Conservation (phyloP, 2,888 invertebrate genomes). For the Apotomis turbidana region DNA sequence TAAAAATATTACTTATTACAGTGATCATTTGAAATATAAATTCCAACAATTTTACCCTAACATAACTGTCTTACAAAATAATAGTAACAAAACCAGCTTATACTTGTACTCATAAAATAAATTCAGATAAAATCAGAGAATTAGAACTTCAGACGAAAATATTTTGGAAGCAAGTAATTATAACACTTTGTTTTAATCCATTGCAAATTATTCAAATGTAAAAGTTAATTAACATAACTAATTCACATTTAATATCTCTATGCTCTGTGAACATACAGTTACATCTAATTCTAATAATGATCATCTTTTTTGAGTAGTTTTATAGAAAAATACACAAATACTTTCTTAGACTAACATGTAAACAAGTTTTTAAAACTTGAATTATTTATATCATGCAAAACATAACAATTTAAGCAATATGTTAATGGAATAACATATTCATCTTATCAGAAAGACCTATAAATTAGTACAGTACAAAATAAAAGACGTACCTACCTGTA, state of each 20-base stretch:
- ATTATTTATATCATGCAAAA: neutral
- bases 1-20: too few relatives aligned
- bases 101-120: too few relatives aligned
- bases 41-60: too few relatives aligned
- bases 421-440: conserved; percentile 5
- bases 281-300: neutral
- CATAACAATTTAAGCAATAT: conserved; percentile 8
- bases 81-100: too few relatives aligned
- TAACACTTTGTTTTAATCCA: neutral
- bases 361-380: neutral
- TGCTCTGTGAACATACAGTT: neutral
- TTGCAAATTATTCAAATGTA: neutral
- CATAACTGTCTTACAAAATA: too few relatives aligned
- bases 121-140: too few relatives aligned
- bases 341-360: neutral
- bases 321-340: too few relatives aligned
- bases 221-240: conserved; percentile 24
- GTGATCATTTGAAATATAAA: too few relatives aligned
- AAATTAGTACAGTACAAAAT: neutral
- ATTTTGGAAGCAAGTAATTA: too few relatives aligned
- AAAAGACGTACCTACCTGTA: neutral
- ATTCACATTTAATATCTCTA: neutral
- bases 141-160: too few relatives aligned
- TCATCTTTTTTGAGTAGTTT: too few relatives aligned
- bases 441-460: neutral